Evolutionary conservation across 2,113 vertebrate genomes (phyloP).

Genomic region (Nothoprocta perdicaria): DNA sequence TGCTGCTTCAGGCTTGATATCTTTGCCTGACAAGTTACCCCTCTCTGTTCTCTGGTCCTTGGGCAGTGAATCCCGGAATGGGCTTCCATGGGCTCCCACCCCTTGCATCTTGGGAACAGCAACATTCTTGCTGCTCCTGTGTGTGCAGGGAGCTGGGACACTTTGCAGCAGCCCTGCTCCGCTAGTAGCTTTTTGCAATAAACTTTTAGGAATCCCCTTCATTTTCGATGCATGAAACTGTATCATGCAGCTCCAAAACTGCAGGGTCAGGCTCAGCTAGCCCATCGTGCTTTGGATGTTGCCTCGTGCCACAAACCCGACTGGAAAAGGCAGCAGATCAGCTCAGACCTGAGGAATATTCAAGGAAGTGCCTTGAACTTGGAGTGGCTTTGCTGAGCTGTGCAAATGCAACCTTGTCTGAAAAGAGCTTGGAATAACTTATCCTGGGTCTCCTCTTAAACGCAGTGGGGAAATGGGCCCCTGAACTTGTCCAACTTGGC

Average conservation of each 20-base stretch:
- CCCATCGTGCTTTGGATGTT: not conserved
- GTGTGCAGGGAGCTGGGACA: not conserved
- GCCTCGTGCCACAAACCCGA: not conserved
- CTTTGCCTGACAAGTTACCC: not conserved
- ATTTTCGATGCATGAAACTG: fast-evolving
- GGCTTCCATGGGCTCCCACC: not conserved
- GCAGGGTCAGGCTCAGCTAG: fast-evolving
- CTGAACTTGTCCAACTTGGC: not conserved
- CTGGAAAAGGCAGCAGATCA: not conserved
- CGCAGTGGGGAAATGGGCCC: not conserved
- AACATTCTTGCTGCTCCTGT: not conserved
- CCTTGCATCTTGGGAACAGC: fast-evolving
- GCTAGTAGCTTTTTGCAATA: not conserved
- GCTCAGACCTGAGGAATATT: not conserved
- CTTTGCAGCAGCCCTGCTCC: not conserved
- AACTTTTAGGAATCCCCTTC: not conserved
- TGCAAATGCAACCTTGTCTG: not conserved
- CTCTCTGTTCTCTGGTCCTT: not conserved
- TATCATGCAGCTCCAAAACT: not conserved
- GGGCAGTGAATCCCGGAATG: not conserved
- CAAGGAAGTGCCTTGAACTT: not conserved
- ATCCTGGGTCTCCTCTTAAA: not conserved
- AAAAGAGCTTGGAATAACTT: not conserved
- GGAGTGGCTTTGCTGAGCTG: not conserved
- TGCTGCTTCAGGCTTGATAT: not conserved